phyloP scores from a whole-genome alignment of 2,797 vertebrate species.

The Cirrhinus mrigala region DNA sequence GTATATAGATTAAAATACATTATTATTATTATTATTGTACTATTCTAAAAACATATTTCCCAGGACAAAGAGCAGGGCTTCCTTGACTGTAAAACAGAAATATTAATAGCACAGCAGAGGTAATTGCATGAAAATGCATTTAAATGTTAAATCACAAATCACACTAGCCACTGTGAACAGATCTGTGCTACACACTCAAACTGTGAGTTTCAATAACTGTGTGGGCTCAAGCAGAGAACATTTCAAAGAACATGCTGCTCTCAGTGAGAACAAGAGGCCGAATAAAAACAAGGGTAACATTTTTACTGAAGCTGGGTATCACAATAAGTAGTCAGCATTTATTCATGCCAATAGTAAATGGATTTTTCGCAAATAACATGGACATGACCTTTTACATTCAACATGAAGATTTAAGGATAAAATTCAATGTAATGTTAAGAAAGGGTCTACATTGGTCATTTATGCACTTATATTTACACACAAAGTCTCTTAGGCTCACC shows the following conservation, averaged over 20 bases:
- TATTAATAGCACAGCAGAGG: neutral
- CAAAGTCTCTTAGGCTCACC: too few relatives aligned
- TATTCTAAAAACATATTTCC: neutral
- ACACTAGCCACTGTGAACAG: neutral
- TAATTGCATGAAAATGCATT: neutral
- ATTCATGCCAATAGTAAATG: neutral
- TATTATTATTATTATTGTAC: neutral
- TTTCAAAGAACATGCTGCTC: constrained; percentile 15
- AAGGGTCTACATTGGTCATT: neutral
- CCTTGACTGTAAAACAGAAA: neutral
- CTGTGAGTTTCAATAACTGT: constrained; percentile 26
- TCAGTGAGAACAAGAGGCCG: constrained; percentile 6
- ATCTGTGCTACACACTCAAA: constrained; percentile 16
- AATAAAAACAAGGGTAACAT: constrained; percentile 11
- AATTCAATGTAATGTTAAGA: neutral
- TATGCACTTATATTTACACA: neutral
- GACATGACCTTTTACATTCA: too few relatives aligned
- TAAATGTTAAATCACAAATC: constrained; percentile 23
- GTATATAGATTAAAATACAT: neutral
- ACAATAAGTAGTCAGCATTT: neutral
- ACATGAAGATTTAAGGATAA: neutral
- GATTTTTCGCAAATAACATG: too few relatives aligned
- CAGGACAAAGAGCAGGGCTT: neutral
- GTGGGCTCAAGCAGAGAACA: constrained; percentile 24
- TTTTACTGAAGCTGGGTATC: neutral